Evolutionary conservation across 2,113 vertebrate genomes (phyloP).

Genomic region (Thymallus thymallus): DNA sequence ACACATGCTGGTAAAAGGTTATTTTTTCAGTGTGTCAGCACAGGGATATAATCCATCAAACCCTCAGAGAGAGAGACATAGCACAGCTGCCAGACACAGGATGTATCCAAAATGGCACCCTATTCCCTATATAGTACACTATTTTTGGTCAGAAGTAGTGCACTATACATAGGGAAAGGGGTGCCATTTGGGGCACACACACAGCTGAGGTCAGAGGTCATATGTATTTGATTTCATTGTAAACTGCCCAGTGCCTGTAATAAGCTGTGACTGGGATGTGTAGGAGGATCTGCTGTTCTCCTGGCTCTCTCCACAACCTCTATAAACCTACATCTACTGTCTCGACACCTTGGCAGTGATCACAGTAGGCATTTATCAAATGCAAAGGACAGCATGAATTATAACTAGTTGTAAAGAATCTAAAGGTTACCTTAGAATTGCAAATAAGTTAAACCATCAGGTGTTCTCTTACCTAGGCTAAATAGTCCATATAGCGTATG

Average conservation of each 20-base stretch:
- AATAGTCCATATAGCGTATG: no score
- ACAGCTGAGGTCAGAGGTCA: slow-evolving; percentile 18
- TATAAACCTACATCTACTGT: background rate
- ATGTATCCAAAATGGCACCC: no score
- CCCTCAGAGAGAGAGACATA: background rate
- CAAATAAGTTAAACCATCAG: no score
- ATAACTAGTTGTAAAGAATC: no score
- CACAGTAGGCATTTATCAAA: background rate
- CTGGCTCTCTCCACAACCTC: background rate
- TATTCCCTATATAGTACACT: no score
- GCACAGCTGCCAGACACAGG: slow-evolving; percentile 4
- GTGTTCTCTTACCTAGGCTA: no score
- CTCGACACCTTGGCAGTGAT: background rate
- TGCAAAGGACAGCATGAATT: background rate
- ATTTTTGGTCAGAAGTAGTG: no score
- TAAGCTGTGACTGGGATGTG: background rate
- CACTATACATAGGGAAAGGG: no score
- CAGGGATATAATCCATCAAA: background rate
- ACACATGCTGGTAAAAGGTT: background rate
- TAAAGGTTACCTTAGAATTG: no score
- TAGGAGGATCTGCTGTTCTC: background rate
- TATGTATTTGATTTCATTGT: background rate
- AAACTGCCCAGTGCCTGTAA: no score
- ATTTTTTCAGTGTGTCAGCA: slow-evolving; percentile 7
- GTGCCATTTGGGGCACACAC: background rate